Percentiles rank a stretch among this genome's conserved stretches.
Evolutionary conservation across 2,888 invertebrate species (phyloP).

Genomic region (Cyclophora albipunctata): DNA sequence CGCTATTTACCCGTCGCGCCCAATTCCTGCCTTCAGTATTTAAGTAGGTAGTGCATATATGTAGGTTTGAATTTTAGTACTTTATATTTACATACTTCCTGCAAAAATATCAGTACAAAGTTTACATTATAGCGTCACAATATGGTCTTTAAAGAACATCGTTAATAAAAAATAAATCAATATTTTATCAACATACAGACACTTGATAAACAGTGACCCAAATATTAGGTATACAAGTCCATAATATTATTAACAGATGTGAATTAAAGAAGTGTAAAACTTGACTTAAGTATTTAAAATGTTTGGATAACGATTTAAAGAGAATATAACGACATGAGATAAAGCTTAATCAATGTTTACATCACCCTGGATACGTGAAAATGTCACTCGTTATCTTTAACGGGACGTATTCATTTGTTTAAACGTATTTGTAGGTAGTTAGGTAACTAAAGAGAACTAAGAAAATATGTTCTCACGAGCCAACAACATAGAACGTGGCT

Average conservation of each 20-base stretch:
- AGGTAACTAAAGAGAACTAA: too few relatives aligned
- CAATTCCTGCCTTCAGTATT: conserved; percentile 29
- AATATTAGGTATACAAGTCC: not conserved
- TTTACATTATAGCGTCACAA: not conserved
- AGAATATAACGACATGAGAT: conserved; percentile 1
- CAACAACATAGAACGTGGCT: too few relatives aligned
- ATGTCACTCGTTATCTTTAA: conserved; percentile 10
- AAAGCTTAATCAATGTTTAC: conserved; percentile 15
- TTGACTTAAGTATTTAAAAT: not conserved
- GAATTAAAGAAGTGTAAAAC: not conserved
- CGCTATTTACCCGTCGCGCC: conserved; percentile 35
- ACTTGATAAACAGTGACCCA: not conserved
- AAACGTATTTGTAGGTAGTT: too few relatives aligned
- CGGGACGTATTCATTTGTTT: not conserved
- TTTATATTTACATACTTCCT: not conserved
- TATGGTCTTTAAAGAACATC: not conserved
- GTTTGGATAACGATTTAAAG: not conserved
- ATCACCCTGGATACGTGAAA: conserved; percentile 14
- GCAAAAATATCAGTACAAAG: not conserved
- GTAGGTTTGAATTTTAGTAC: not conserved
- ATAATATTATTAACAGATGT: not conserved
- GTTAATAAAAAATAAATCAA: not conserved
- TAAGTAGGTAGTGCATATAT: not conserved
- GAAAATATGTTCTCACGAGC: too few relatives aligned
- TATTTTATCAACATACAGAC: not conserved